Conservation (phyloP, 2,797 vertebrate species). For the Helostoma temminkii region DNA sequence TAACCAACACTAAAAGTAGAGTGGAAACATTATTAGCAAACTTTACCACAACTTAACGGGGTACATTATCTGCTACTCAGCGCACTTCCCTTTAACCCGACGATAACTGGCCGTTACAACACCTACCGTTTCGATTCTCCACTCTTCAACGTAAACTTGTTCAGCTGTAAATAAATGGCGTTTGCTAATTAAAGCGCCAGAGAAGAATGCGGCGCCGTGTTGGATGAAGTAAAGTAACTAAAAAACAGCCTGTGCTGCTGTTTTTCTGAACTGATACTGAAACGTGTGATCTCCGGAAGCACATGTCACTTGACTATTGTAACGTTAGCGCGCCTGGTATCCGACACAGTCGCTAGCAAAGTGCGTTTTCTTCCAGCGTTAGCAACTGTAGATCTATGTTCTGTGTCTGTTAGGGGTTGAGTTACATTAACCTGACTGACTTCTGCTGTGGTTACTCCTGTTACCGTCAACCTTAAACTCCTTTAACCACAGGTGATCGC, state of each 20-base stretch:
- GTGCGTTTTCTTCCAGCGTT: constrained; percentile 31
- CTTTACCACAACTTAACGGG: constrained; percentile 1
- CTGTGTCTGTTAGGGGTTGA: fast-evolving
- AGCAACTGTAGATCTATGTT: neutral
- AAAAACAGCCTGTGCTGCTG: fast-evolving
- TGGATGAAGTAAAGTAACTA: neutral
- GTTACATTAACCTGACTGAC: too few relatives aligned
- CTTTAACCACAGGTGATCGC: constrained; percentile 57
- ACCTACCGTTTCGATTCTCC: constrained; percentile 16
- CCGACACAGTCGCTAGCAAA: constrained; percentile 55
- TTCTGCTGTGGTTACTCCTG: fast-evolving
- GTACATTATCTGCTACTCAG: neutral
- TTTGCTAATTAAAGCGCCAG: neutral
- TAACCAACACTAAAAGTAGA: neutral
- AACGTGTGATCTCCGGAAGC: constrained; percentile 77
- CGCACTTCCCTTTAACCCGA: constrained; percentile 10
- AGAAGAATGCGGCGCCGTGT: neutral
- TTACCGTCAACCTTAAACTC: constrained; percentile 32
- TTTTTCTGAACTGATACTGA: constrained; percentile 53
- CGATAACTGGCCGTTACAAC: constrained; percentile 20
- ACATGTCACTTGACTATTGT: constrained; percentile 75
- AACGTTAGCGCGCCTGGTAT: constrained; percentile 51
- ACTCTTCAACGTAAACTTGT: constrained; percentile 35
- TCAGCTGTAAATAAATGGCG: neutral
- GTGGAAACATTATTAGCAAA: neutral